phyloP scores from a whole-genome alignment of 1,140 invertebrate genomes.

The Micrasema longulum region DNA sequence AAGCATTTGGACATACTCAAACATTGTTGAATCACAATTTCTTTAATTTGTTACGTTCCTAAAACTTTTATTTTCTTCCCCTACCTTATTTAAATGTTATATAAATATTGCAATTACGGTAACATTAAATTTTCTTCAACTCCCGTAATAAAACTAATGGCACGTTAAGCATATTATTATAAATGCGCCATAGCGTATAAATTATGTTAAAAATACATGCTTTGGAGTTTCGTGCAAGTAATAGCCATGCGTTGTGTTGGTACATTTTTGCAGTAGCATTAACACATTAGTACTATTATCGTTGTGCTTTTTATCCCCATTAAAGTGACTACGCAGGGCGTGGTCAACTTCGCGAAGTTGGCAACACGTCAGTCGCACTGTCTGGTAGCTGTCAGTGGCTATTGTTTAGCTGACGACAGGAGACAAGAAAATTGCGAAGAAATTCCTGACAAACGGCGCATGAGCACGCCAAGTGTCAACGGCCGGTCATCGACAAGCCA shows the following conservation, averaged over 20 bases:
- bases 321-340: not conserved
- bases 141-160: too few relatives aligned
- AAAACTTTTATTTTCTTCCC: too few relatives aligned
- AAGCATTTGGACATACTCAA: too few relatives aligned
- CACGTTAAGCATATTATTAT: too few relatives aligned
- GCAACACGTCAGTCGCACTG: not conserved
- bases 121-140: too few relatives aligned
- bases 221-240: not conserved
- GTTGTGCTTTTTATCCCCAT: not conserved
- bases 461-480: conserved; percentile 22
- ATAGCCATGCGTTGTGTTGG: not conserved
- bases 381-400: not conserved
- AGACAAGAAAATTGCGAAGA: conserved; percentile 4
- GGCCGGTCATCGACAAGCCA: conserved; percentile 9
- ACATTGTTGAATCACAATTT: too few relatives aligned
- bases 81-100: too few relatives aligned
- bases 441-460: conserved; percentile 16
- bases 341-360: not conserved
- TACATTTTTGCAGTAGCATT: not conserved
- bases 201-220: too few relatives aligned
- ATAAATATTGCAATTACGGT: too few relatives aligned
- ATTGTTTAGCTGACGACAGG: conserved; percentile 13
- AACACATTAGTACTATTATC: not conserved
- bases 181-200: too few relatives aligned
- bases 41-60: too few relatives aligned